These are phyloP conservation scores for Chrysoperla carnea DNA, from an alignment of 1,140 invertebrate genomes.

Conservation along the genomic window DNA sequence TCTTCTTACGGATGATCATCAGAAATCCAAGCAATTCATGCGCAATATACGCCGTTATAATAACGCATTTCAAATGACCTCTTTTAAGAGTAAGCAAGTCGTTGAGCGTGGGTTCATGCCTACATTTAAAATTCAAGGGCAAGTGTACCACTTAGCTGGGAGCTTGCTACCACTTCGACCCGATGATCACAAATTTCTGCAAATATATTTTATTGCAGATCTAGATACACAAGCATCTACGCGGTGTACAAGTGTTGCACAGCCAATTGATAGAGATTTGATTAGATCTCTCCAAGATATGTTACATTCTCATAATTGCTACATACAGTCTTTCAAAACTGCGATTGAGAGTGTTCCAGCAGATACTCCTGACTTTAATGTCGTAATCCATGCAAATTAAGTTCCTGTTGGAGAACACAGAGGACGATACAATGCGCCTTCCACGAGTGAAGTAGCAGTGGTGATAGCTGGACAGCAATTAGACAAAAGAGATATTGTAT, in stretches of 20 bases:
- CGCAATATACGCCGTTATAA: conserved; percentile 20
- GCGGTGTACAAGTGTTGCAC: conserved; percentile 1
- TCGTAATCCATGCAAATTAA: conserved; percentile 10
- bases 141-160: conserved; percentile 21
- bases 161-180: conserved; percentile 13
- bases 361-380: background rate
- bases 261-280: conserved; percentile 13
- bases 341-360: conserved; percentile 11
- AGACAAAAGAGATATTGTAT: conserved; percentile 3
- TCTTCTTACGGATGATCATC: conserved; percentile 7
- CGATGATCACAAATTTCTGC: conserved; percentile 16
- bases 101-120: conserved; percentile 16
- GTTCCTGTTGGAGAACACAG: conserved; percentile 20
- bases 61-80: conserved; percentile 22
- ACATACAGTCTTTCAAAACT: conserved; percentile 8
- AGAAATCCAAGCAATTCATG: conserved; percentile 21
- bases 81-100: conserved; percentile 18
- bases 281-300: conserved; percentile 17
- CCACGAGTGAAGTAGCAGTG: conserved; percentile 23
- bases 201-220: conserved; percentile 22
- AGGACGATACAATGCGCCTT: conserved; percentile 24
- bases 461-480: conserved; percentile 23
- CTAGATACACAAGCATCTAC: conserved; percentile 6
- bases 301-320: conserved; percentile 17
- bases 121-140: conserved; percentile 25